A percentile compares a stretch with the other conserved stretches of the same genome.
Conservation (phyloP, 2,797 vertebrate genomes). For the Microcaecilia unicolor region DNA sequence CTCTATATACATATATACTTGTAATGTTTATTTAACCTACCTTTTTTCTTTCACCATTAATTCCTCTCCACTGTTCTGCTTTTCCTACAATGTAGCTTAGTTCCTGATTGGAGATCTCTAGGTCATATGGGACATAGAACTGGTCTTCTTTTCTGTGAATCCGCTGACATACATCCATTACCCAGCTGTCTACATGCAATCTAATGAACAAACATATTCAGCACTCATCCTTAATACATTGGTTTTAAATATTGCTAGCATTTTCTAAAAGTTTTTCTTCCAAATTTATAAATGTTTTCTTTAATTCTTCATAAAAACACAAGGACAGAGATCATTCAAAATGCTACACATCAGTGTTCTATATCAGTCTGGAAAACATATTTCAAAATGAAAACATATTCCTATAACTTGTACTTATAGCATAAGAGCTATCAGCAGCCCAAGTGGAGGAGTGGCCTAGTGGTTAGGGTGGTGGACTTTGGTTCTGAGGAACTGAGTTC, state of each 20-base stretch:
- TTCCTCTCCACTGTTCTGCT: conserved; percentile 83
- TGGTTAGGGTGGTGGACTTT: too few species aligned
- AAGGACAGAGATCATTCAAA: too few species aligned
- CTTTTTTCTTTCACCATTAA: conserved; percentile 77
- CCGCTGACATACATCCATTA: conserved; percentile 71
- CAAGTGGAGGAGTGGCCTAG: too few species aligned
- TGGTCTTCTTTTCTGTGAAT: conserved; percentile 64
- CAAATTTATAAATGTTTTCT: background rate
- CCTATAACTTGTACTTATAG: too few species aligned
- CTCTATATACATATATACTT: too few species aligned
- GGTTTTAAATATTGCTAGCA: background rate
- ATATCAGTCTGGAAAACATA: too few species aligned
- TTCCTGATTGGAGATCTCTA: conserved; percentile 87
- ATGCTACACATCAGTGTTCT: too few species aligned
- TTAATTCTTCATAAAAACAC: too few species aligned
- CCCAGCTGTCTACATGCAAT: conserved; percentile 67
- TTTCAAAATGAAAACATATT: too few species aligned
- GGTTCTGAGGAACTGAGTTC: too few species aligned
- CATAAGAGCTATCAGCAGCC: too few species aligned
- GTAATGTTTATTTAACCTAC: too few species aligned
- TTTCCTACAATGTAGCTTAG: conserved; percentile 81
- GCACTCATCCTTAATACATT: background rate
- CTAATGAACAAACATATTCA: conserved; percentile 36
- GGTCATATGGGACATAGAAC: conserved; percentile 76
- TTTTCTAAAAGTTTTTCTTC: background rate